Percentiles rank a stretch among this genome's conserved stretches.
Evolutionary conservation across 2,888 invertebrate species (phyloP).

Genomic region (Tipula confusa): DNA sequence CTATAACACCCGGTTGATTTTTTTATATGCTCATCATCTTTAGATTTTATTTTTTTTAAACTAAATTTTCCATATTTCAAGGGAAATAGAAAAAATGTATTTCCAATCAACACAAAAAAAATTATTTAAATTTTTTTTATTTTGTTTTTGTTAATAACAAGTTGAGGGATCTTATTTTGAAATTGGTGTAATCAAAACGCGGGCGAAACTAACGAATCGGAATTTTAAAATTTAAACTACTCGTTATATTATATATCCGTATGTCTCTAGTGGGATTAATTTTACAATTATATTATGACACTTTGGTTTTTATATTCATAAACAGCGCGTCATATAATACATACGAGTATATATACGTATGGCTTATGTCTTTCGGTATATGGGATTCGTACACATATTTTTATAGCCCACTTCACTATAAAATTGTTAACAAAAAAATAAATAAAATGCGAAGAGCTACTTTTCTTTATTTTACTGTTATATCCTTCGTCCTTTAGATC

Average conservation of each 20-base stretch:
- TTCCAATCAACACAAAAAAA: not conserved
- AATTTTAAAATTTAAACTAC: not conserved
- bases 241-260: not conserved
- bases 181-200: constrained; percentile 1
- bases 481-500: constrained; percentile 25
- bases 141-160: not conserved
- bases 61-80: not conserved
- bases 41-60: not conserved
- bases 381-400: not conserved
- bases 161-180: not conserved
- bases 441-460: not conserved
- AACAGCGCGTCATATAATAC: not conserved
- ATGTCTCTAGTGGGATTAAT: not conserved
- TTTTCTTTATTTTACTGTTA: not conserved
- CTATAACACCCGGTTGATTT: not conserved
- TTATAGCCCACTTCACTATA: not conserved
- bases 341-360: too few species aligned
- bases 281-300: not conserved
- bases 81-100: not conserved
- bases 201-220: constrained; percentile 17
- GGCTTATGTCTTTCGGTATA: not conserved
- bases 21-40: not conserved
- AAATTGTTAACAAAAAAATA: not conserved
- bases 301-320: not conserved
- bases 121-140: constrained; percentile 1